Evolutionary conservation across 2,888 invertebrate species (phyloP), one percentile per base, ranked within the genome.

Genomic region (Altica lythri): DNA sequence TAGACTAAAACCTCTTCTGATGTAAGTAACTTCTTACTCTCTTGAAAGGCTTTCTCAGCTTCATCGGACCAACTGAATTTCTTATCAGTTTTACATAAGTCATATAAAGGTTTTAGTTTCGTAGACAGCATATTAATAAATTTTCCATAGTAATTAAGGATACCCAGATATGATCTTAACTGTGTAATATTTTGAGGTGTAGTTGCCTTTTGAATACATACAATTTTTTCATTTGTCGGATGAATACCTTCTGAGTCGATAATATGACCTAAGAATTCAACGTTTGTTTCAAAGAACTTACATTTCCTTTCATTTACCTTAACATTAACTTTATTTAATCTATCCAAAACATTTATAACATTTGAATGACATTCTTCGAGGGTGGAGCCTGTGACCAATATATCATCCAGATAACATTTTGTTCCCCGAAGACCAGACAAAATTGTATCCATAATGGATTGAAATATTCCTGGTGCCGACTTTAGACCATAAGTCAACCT

Each of bases 91-190:
- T 53, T 45, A 35, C 40, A 43, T 37, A 56, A 48, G 43, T 59
- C 34, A 51, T 53, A 59, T n/a, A 59, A 34, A 5, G 48, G 54
- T 17, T 56, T 46, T 8, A 55, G 35, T 49, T 46, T 44, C 2
- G 52, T 13, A 1, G 59, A 53, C 12, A 54, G 19, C 53, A 54
- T 61, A 2, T 35, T 53, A 14, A 61, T 43, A 34, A 61, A 59
- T 46, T 56, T 61, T n/a, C 42, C 30, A 43, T 57, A 57, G 18
- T 54, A 57, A 55, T 59, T 61, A 4, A 61, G 19, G n/a, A 57
- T 32, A 12, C 55, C 57, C 16, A 59, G 35, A 42, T 38, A 59
- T 25, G 56, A 56, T 40, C 50, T 47, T 30, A 60, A 35, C 38
- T 58, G 56, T 30, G 47, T 53, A 8, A 57, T 6, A 43, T 46